phyloP scores from a whole-genome alignment of 2,797 vertebrate species.

The Glossophaga mutica region DNA sequence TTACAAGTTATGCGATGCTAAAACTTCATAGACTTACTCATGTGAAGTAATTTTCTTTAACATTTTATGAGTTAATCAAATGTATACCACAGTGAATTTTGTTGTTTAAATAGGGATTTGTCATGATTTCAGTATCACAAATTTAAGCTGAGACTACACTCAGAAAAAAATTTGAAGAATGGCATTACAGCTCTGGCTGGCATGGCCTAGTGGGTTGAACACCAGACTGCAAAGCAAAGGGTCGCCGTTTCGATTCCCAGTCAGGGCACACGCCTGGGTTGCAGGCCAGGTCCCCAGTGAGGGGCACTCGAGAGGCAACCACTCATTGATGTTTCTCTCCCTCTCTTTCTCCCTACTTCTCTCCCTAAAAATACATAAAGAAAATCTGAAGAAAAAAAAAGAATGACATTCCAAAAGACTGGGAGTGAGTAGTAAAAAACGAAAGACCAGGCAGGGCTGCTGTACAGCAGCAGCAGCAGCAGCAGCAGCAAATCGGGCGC shows the following conservation, averaged over 20 bases:
- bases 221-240: no score
- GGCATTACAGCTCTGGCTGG: slow-evolving; percentile 40
- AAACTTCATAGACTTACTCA: slow-evolving; percentile 4
- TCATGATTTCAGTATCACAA: slow-evolving; percentile 55
- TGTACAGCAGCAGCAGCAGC: not conserved
- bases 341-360: no score
- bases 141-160: slow-evolving; percentile 52
- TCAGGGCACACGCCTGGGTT: no score
- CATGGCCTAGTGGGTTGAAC: no score
- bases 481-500: fast-evolving
- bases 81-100: not conserved
- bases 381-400: slow-evolving; percentile 36
- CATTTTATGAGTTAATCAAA: slow-evolving; percentile 43
- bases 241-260: no score
- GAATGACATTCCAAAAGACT: slow-evolving; percentile 75
- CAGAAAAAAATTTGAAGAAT: slow-evolving; percentile 76
- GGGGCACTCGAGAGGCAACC: no score
- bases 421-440: slow-evolving; percentile 52
- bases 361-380: no score
- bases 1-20: slow-evolving; percentile 69
- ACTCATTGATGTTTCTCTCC: no score
- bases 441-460: not conserved
- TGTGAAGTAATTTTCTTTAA: not conserved
- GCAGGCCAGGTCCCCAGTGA: no score
- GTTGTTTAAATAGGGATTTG: not conserved